Base-by-base conservation (phyloP, 1,140 invertebrate species). In the Sitophilus oryzae region DNA sequence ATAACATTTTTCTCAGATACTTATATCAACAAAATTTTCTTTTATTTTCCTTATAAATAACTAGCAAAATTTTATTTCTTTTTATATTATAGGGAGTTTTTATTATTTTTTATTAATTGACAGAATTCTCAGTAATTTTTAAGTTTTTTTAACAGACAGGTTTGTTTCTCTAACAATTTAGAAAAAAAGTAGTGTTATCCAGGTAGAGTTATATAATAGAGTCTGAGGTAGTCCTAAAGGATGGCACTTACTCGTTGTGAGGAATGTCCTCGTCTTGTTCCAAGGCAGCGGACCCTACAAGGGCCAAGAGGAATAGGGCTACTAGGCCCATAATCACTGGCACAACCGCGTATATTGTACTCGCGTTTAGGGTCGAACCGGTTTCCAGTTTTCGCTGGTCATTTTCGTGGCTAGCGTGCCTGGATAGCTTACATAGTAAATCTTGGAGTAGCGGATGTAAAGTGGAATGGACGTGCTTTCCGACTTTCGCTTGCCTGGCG, bases 241-340 rank as follows among this genome's bases (percentile, higher is more conserved):
- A n/a, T n/a, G n/a, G n/a, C 40, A 77, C 86, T 86, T 78, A 88
- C 86, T 88, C 85, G 73, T 86, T 85, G 70, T 88, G 86, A 37
- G 86, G 86, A 66, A 89, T 89, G 69, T 88, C 86, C 77, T 89
- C 86, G 64, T 88, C 85, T 69, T 88, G 85, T 73, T 88, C 82
- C 19, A 67, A 54, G 56, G 66, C 67, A n/a, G 58, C 61, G 2
- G 69, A 63, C 43, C 69, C 59, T 14, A 66, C 41, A 38, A 60
- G 59, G 23, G 60, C 54, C 10, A 65, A 55, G 15, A 67, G 50
- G 36, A 68, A n/a, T 34, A 65, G 3, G 20, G 56, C 53, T 6
- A 65, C 25, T 45, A 61, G 50, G 45, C 61, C 42, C 47, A 52
- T 60, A 42, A 30, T 36, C 52, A 40, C 43, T 47, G 22, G 30